Percentiles rank a stretch among this genome's conserved stretches.
Evolutionary conservation across 2,113 vertebrate genomes (phyloP).

Genomic region (Typhlomys cinereus): DNA sequence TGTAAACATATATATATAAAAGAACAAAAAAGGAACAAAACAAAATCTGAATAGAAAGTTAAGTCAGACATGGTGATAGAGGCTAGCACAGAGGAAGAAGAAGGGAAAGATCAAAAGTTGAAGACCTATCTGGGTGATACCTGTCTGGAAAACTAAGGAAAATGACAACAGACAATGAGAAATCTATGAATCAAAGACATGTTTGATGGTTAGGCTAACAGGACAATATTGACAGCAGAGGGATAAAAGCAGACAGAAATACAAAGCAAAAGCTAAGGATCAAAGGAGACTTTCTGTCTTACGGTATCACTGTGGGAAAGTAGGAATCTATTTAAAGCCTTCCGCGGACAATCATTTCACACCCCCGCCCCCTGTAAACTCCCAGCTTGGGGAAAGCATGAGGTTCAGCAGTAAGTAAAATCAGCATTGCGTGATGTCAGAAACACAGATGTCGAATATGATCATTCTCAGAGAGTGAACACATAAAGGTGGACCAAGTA

Average conservation of each 20-base stretch:
- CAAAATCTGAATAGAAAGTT: neutral
- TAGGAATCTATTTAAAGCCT: neutral
- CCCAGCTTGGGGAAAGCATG: neutral
- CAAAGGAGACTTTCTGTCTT: neutral
- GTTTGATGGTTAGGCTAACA: neutral
- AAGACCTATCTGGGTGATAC: neutral
- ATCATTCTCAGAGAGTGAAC: neutral
- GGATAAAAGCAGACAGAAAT: neutral
- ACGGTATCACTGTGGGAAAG: neutral
- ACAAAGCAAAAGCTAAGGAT: neutral
- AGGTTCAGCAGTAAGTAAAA: accelerated
- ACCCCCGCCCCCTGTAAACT: neutral
- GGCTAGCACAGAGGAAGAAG: neutral
- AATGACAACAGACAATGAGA: neutral
- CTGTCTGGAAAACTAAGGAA: neutral
- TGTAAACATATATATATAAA: too few species aligned
- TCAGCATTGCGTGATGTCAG: neutral
- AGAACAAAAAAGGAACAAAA: too few species aligned
- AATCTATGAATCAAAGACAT: neutral
- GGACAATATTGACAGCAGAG: neutral
- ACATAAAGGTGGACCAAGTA: neutral
- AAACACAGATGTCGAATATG: neutral
- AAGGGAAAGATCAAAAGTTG: neutral
- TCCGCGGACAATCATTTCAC: neutral
- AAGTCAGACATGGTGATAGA: neutral